These are phyloP conservation scores for Heliothis peltigera DNA, from an alignment of 2,888 invertebrate genomes.

Conservation along the genomic window DNA sequence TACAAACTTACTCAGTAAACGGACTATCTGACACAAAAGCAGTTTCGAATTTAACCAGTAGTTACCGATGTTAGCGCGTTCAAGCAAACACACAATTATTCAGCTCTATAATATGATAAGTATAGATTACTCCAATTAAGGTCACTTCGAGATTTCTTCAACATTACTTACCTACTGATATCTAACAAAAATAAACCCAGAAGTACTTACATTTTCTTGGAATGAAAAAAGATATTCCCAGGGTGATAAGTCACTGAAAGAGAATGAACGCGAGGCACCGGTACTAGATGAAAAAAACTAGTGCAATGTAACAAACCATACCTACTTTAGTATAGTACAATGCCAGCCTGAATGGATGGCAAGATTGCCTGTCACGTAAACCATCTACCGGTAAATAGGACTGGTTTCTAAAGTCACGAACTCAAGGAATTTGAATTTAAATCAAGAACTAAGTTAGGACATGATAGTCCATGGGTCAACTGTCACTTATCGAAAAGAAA, in stretches of 20 bases:
- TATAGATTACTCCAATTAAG: not conserved
- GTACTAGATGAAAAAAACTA: constrained; percentile 46
- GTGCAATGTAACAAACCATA: constrained; percentile 33
- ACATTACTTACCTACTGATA: not conserved
- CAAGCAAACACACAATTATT: no score
- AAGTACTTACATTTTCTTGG: constrained; percentile 2
- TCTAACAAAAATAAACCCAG: not conserved
- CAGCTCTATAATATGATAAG: no score
- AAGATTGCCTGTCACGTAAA: constrained; percentile 50
- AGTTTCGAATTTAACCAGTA: no score
- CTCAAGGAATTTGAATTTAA: constrained; percentile 37
- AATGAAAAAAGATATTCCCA: constrained; percentile 13
- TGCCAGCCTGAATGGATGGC: constrained; percentile 44
- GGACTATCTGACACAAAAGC: no score
- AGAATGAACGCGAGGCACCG: constrained; percentile 34
- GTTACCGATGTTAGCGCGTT: no score
- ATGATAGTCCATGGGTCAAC: not conserved
- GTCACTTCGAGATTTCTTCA: not conserved
- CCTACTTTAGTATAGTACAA: constrained; percentile 15
- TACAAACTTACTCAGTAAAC: no score
- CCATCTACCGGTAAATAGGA: constrained; percentile 17
- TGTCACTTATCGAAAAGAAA: no score
- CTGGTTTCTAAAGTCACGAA: constrained; percentile 28
- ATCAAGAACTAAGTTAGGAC: constrained; percentile 11
- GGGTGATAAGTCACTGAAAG: constrained; percentile 36